These are phyloP conservation scores for Cryptocephalus moraei DNA, from an alignment of 2,888 invertebrate species.

Conservation along the genomic window DNA sequence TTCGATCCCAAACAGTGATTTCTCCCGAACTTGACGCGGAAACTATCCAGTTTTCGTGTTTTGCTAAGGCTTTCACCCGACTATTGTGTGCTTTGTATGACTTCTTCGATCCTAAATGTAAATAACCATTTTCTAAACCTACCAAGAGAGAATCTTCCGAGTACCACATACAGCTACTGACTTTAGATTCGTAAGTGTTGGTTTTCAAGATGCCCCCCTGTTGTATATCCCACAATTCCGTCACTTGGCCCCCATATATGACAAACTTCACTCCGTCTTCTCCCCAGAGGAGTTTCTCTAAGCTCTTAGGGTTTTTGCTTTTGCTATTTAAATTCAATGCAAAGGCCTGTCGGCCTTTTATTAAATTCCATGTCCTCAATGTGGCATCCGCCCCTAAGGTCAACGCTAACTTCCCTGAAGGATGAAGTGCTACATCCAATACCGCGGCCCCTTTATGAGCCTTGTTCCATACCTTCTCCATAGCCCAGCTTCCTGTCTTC, in stretches of 20 bases:
- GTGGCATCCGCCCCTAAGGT: conserved; percentile 78
- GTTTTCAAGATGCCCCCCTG: conserved; percentile 62
- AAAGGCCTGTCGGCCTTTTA: conserved; percentile 85
- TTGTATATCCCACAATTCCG: conserved; percentile 75
- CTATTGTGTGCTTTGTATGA: conserved; percentile 48
- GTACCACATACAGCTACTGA: conserved; percentile 61
- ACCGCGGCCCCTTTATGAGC: conserved; percentile 75
- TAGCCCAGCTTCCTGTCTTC: conserved; percentile 74
- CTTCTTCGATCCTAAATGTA: conserved; percentile 47
- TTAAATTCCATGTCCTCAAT: conserved; percentile 85
- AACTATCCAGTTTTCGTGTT: conserved; percentile 47
- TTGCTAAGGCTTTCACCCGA: conserved; percentile 58
- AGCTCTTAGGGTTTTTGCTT: conserved; percentile 37
- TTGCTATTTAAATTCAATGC: conserved; percentile 74
- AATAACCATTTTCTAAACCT: conserved; percentile 66
- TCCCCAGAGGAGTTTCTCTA: conserved; percentile 50
- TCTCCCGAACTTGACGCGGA: conserved; percentile 72
- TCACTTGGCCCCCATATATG: conserved; percentile 56
- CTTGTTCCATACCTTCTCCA: conserved; percentile 70
- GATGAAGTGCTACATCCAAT: conserved; percentile 71
- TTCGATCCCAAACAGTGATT: conserved; percentile 59
- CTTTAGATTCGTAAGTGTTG: conserved; percentile 56
- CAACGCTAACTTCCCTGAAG: conserved; percentile 79
- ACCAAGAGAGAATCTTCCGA: conserved; percentile 51
- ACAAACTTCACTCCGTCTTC: conserved; percentile 69